These are phyloP conservation scores for Hydrozoanthus tunicans DNA, from an alignment of 64 coral and sea anemone species.

Conservation along the genomic window DNA sequence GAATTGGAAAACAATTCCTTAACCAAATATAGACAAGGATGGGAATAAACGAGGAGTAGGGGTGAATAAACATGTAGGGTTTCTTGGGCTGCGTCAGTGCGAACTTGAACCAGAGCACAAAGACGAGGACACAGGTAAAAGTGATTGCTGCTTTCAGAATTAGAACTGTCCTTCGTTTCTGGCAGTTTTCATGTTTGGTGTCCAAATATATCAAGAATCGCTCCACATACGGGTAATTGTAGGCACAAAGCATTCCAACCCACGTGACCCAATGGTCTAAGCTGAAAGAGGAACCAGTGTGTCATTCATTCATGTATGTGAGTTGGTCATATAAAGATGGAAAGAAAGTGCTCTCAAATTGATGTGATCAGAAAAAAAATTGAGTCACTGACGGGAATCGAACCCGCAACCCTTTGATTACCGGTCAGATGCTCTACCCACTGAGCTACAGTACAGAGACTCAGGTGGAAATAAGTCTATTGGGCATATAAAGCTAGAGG, in stretches of 20 bases:
- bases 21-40: slow-evolving; percentile 90
- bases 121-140: slow-evolving; percentile 36
- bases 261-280: slow-evolving; percentile 90
- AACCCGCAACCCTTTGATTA: too few relatives aligned
- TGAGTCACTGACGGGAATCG: too few relatives aligned
- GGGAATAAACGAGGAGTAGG: slow-evolving; percentile 77
- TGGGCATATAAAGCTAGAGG: too few relatives aligned
- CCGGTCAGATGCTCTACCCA: too few relatives aligned
- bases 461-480: too few relatives aligned
- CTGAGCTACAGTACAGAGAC: too few relatives aligned
- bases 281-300: slow-evolving; percentile 15
- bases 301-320: too few relatives aligned
- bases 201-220: slow-evolving; percentile 83
- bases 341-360: too few relatives aligned
- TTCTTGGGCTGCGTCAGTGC: slow-evolving; percentile 69
- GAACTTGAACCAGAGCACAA: slow-evolving; percentile 78
- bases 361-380: too few relatives aligned
- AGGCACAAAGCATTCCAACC: slow-evolving; percentile 96
- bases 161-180: slow-evolving; percentile 35
- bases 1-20: slow-evolving; percentile 76
- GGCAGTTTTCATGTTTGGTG: slow-evolving; percentile 63
- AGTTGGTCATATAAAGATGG: too few relatives aligned
- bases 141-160: slow-evolving; percentile 72
- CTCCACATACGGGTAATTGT: slow-evolving; percentile 98
- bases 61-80: slow-evolving; percentile 82